Evolutionary conservation across 2,113 vertebrate genomes (phyloP).

Genomic region (Phalacrocorax pelagicus): DNA sequence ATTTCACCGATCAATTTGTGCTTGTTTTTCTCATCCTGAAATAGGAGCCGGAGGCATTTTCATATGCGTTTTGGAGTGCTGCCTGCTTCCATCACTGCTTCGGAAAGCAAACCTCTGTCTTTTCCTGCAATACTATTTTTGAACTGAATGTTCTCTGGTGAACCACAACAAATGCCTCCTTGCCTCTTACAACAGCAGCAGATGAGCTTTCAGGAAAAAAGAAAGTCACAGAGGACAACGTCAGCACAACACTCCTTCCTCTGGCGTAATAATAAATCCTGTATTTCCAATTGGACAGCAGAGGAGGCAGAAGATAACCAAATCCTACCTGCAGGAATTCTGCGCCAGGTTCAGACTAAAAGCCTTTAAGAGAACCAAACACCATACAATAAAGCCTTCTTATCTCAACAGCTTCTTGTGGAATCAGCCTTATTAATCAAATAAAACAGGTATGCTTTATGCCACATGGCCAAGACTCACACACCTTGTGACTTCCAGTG

Average conservation of each 20-base stretch:
- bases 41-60: neutral
- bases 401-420: neutral
- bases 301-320: neutral
- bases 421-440: neutral
- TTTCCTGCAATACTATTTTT: slow-evolving; percentile 42
- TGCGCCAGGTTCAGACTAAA: neutral
- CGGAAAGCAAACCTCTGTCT: neutral
- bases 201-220: neutral
- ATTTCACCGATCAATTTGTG: neutral
- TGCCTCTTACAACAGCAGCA: neutral
- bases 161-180: slow-evolving; percentile 48
- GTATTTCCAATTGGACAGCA: neutral
- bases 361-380: neutral
- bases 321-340: neutral
- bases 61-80: neutral
- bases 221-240: neutral
- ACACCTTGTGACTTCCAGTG: neutral
- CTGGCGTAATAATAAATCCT: neutral
- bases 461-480: neutral
- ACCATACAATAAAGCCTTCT: neutral
- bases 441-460: neutral
- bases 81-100: neutral
- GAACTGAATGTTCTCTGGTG: slow-evolving; percentile 35
- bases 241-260: neutral
- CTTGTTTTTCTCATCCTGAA: slow-evolving; percentile 2